Conservation (phyloP, 2,797 vertebrate genomes). For the Arnoldichthys spilopterus region DNA sequence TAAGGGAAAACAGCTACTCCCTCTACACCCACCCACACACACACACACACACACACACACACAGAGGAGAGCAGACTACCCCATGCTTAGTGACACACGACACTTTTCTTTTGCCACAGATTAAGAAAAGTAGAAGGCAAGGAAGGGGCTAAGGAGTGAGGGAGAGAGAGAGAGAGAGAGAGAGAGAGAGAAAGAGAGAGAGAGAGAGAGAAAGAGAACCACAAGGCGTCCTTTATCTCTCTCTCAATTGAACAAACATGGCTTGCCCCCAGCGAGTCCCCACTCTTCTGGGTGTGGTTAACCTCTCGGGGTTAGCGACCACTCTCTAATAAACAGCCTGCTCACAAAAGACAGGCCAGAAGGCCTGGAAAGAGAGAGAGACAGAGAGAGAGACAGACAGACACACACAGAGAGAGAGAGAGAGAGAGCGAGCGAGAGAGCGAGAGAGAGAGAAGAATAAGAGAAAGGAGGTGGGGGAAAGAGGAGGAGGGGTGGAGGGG, state of each 20-base stretch:
- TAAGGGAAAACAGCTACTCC: background rate
- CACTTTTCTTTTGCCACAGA: slow-evolving; percentile 61
- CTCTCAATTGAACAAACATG: slow-evolving; percentile 71
- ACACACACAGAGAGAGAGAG: slow-evolving; percentile 55
- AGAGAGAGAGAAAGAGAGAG: slow-evolving; percentile 47
- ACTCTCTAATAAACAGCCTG: slow-evolving; percentile 72
- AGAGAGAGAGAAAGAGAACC: slow-evolving; percentile 51
- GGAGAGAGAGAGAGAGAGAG: slow-evolving; percentile 42
- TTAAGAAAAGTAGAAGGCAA: slow-evolving; percentile 49
- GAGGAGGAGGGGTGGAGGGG: slow-evolving; percentile 58
- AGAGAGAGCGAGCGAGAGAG: slow-evolving; percentile 47
- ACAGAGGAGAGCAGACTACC: slow-evolving; percentile 32
- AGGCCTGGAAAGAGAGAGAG: slow-evolving; percentile 39
- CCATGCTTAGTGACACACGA: slow-evolving; percentile 65
- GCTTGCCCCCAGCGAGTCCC: slow-evolving; percentile 60
- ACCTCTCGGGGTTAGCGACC: slow-evolving; percentile 72
- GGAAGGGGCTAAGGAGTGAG: slow-evolving; percentile 29
- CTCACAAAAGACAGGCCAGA: slow-evolving; percentile 73
- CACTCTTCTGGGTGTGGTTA: slow-evolving; percentile 70
- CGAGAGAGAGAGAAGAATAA: slow-evolving; percentile 49
- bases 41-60: slow-evolving; percentile 17
- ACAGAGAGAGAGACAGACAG: slow-evolving; percentile 50
- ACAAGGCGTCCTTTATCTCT: slow-evolving; percentile 66
- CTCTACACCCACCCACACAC: background rate
- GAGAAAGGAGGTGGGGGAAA: slow-evolving; percentile 12